Percentiles rank a stretch among this genome's conserved stretches.
These are phyloP conservation scores for Bolborhynchus lineola DNA, from an alignment of 2,113 vertebrate species.

Conservation along the genomic window DNA sequence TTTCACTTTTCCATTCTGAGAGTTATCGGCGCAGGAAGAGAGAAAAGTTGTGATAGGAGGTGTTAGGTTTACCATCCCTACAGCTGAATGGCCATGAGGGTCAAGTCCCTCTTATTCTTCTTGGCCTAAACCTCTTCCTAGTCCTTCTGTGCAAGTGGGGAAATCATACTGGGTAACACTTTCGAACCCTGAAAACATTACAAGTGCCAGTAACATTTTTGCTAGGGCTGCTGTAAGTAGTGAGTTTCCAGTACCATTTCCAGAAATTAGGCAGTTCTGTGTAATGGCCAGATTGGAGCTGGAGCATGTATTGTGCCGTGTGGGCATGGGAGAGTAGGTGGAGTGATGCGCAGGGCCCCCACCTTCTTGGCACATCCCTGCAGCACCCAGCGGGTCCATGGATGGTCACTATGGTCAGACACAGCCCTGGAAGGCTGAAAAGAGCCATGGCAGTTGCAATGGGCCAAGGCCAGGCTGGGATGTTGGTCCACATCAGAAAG, in stretches of 20 bases:
- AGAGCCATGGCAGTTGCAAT: not conserved
- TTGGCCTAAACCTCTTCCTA: not conserved
- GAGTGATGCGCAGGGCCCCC: too few species aligned
- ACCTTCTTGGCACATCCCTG: not conserved
- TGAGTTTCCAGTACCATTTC: not conserved
- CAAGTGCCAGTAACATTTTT: not conserved
- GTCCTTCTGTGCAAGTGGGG: not conserved
- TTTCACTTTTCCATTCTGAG: not conserved
- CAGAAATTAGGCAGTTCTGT: not conserved
- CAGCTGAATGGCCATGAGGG: not conserved
- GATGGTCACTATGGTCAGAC: not conserved
- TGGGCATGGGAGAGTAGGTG: not conserved
- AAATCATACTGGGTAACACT: not conserved
- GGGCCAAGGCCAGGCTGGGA: not conserved
- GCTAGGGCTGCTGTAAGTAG: not conserved
- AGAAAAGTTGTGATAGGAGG: not conserved
- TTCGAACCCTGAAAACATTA: not conserved
- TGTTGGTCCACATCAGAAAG: too few species aligned
- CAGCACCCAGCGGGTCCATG: not conserved
- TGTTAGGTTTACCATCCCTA: not conserved
- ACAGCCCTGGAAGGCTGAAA: not conserved
- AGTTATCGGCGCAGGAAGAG: not conserved
- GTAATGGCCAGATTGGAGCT: not conserved
- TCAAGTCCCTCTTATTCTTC: not conserved
- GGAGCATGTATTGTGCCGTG: fast-evolving